A percentile compares a stretch with the other conserved stretches of the same genome.
Evolutionary conservation across 2,888 invertebrate genomes (phyloP).

Genomic region (Dione juno): DNA sequence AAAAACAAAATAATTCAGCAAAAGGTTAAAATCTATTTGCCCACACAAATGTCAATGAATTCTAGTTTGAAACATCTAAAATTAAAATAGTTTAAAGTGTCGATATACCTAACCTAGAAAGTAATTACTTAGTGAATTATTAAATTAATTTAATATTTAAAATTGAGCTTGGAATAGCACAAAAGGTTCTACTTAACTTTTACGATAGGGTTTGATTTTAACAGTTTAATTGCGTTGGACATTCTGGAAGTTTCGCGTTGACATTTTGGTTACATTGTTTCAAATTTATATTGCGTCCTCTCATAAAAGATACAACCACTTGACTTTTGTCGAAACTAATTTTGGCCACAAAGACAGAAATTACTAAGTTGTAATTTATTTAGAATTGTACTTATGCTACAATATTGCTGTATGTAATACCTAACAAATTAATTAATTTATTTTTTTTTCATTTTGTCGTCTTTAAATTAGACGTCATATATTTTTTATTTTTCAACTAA

Average conservation of each 20-base stretch:
- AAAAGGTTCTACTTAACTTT: slow-evolving; percentile 34
- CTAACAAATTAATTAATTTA: background rate
- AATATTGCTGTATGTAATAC: slow-evolving; percentile 46
- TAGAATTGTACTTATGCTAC: slow-evolving; percentile 47
- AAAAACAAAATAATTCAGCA: background rate
- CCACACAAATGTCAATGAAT: background rate
- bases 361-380: slow-evolving; percentile 57
- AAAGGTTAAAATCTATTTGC: background rate
- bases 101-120: background rate
- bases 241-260: slow-evolving; percentile 57
- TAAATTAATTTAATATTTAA: slow-evolving; percentile 23
- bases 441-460: too few relatives aligned
- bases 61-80: background rate
- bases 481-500: too few relatives aligned
- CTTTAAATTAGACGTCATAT: too few relatives aligned
- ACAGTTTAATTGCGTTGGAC: slow-evolving; percentile 71
- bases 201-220: slow-evolving; percentile 61
- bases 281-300: slow-evolving; percentile 69
- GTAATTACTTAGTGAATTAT: slow-evolving; percentile 21
- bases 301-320: slow-evolving; percentile 67
- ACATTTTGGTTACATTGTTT: slow-evolving; percentile 74
- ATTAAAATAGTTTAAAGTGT: slow-evolving; percentile 53
- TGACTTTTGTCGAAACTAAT: slow-evolving; percentile 63
- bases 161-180: background rate
- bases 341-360: slow-evolving; percentile 61